These are phyloP conservation scores for Sympetrum striolatum DNA, from an alignment of 2,888 invertebrate species.

Conservation along the genomic window DNA sequence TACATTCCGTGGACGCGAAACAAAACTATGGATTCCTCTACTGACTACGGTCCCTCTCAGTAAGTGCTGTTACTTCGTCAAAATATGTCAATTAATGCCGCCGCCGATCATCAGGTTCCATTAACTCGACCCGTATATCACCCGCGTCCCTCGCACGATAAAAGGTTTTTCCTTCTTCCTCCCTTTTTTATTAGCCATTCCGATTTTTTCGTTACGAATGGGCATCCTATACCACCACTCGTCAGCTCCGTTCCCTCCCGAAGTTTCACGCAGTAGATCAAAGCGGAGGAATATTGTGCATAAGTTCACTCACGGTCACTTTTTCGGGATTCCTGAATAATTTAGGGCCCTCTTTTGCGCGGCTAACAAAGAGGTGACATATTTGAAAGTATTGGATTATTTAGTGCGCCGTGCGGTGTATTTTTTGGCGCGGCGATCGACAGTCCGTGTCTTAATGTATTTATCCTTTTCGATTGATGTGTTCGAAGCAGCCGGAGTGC, in stretches of 20 bases:
- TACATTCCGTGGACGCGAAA: neutral
- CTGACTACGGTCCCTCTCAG: neutral
- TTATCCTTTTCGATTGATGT: too few species aligned
- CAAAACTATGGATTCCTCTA: neutral
- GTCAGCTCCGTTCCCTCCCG: neutral
- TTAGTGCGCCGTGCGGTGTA: neutral
- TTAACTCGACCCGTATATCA: conserved; percentile 24
- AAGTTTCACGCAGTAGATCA: neutral
- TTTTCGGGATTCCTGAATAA: neutral
- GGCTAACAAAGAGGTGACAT: neutral
- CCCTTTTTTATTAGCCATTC: neutral
- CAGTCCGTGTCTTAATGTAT: too few species aligned
- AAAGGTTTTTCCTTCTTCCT: conserved; percentile 27
- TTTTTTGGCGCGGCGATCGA: too few species aligned
- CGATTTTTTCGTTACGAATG: conserved; percentile 18
- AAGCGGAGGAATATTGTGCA: neutral
- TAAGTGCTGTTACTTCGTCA: conserved; percentile 28
- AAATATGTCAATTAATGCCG: conserved; percentile 35
- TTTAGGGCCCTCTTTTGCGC: neutral
- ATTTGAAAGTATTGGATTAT: neutral
- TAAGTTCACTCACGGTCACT: neutral
- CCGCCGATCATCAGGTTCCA: conserved; percentile 27
- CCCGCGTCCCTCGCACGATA: conserved; percentile 4
- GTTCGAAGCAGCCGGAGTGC: too few species aligned
- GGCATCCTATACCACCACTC: neutral